phyloP scores from a whole-genome alignment of 2,113 vertebrate genomes.

The Lichenostomus cassidix region DNA sequence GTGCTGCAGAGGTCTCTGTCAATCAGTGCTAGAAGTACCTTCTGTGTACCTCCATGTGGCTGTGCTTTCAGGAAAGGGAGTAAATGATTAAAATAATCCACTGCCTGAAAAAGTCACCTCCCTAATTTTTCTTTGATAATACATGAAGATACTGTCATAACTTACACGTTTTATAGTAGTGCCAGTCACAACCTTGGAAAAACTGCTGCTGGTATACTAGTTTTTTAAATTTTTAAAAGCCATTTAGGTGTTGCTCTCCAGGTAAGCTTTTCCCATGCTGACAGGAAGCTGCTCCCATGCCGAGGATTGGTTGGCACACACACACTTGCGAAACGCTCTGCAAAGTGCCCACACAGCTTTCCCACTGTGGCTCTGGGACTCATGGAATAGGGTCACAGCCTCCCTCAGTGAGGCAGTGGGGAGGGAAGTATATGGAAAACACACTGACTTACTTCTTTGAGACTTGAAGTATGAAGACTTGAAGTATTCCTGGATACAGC shows the following conservation, averaged over 20 bases:
- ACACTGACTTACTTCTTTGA: not conserved
- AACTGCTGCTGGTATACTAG: not conserved
- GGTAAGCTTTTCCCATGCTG: not conserved
- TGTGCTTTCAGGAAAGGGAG: not conserved
- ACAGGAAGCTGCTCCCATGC: not conserved
- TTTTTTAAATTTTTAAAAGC: not conserved
- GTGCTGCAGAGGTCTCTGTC: not conserved
- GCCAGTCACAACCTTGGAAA: not conserved
- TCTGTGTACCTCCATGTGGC: not conserved
- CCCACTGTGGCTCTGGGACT: not conserved
- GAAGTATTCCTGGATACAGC: not conserved
- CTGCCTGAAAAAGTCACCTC: not conserved
- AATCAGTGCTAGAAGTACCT: not conserved
- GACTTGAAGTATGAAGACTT: not conserved
- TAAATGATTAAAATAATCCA: not conserved
- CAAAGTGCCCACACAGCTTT: not conserved
- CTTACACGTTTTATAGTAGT: not conserved
- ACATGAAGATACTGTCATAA: not conserved
- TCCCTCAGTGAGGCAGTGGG: not conserved
- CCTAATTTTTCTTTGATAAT: not conserved
- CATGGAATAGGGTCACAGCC: accelerated
- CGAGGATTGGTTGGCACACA: not conserved
- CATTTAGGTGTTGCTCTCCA: not conserved
- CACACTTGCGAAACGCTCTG: accelerated
- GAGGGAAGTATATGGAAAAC: not conserved